Evolutionary conservation across 2,113 vertebrate genomes (phyloP).

Genomic region (Vanacampus margaritifer): DNA sequence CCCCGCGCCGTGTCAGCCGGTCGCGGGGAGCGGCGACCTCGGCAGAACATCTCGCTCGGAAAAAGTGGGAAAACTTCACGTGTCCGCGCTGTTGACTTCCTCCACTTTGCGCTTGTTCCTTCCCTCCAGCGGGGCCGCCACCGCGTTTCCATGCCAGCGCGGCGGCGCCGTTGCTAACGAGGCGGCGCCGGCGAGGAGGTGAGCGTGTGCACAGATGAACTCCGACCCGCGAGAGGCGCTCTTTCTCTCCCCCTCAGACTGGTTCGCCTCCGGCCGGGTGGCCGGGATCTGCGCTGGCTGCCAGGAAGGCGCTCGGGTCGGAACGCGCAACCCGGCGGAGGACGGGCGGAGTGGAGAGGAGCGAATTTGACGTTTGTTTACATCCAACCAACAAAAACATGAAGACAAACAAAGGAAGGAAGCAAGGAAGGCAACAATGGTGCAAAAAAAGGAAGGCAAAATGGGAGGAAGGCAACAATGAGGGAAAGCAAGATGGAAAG

Average conservation of each 20-base stretch:
- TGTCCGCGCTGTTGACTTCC: slow-evolving; percentile 52
- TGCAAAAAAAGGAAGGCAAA: no score
- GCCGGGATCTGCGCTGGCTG: slow-evolving; percentile 32
- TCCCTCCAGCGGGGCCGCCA: slow-evolving; percentile 45
- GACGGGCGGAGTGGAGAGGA: no score
- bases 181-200: slow-evolving; percentile 44
- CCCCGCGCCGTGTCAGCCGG: slow-evolving; percentile 17
- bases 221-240: slow-evolving; percentile 42
- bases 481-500: background rate
- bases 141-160: background rate
- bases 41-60: slow-evolving; percentile 22
- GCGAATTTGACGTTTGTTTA: no score
- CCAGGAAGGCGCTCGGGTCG: slow-evolving; percentile 48
- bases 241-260: slow-evolving; percentile 28
- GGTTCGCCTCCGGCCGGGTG: slow-evolving; percentile 44
- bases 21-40: slow-evolving; percentile 39
- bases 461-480: background rate
- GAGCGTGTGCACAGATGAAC: slow-evolving; percentile 52
- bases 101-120: slow-evolving; percentile 39
- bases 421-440: slow-evolving; percentile 6
- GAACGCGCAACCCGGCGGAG: slow-evolving; percentile 22
- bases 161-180: slow-evolving; percentile 16
- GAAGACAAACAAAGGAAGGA: background rate
- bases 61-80: slow-evolving; percentile 35
- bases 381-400: background rate